Percentiles rank a stretch among this genome's conserved stretches.
These are phyloP conservation scores for Drosophila merina DNA, from an alignment of 2,888 invertebrate genomes.

Conservation along the genomic window DNA sequence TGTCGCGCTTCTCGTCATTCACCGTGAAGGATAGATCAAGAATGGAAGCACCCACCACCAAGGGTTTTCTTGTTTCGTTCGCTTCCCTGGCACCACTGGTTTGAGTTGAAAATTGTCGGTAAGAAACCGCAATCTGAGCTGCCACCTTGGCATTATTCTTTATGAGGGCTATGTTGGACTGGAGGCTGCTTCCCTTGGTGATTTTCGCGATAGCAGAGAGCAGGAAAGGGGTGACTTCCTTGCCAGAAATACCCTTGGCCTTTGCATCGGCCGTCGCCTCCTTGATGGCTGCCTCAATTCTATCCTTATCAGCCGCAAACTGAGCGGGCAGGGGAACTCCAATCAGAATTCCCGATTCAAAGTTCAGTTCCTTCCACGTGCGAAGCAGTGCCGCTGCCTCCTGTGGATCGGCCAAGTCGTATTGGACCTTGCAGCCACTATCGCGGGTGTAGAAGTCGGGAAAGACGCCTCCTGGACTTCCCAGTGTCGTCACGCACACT, in stretches of 20 bases:
- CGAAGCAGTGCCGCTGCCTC: conserved; percentile 91
- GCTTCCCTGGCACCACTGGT: not conserved
- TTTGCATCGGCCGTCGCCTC: conserved; percentile 88
- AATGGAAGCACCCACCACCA: conserved; percentile 92
- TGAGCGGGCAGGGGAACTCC: conserved; percentile 95
- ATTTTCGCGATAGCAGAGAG: conserved; percentile 90
- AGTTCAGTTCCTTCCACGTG: conserved; percentile 85
- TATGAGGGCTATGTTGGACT: conserved; percentile 95
- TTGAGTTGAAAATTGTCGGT: not conserved
- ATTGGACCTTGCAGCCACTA: conserved; percentile 90
- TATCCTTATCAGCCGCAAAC: conserved; percentile 85
- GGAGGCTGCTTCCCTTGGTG: conserved; percentile 92
- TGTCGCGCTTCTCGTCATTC: conserved; percentile 84
- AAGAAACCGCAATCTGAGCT: conserved; percentile 89
- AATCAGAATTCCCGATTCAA: conserved; percentile 91
- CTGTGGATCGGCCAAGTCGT: conserved; percentile 86
- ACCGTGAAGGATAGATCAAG: conserved; percentile 89
- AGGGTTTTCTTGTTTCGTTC: conserved; percentile 60
- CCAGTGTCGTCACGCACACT: conserved; percentile 93
- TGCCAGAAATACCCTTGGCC: conserved; percentile 88
- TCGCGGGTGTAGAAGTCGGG: conserved; percentile 96
- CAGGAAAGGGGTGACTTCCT: conserved; percentile 96
- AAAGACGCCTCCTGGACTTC: conserved; percentile 88
- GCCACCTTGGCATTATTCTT: conserved; percentile 96
- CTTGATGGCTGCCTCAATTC: conserved; percentile 89